These are phyloP conservation scores for Prolemur simus DNA, from an alignment of 2,113 vertebrate species.

Conservation along the genomic window DNA sequence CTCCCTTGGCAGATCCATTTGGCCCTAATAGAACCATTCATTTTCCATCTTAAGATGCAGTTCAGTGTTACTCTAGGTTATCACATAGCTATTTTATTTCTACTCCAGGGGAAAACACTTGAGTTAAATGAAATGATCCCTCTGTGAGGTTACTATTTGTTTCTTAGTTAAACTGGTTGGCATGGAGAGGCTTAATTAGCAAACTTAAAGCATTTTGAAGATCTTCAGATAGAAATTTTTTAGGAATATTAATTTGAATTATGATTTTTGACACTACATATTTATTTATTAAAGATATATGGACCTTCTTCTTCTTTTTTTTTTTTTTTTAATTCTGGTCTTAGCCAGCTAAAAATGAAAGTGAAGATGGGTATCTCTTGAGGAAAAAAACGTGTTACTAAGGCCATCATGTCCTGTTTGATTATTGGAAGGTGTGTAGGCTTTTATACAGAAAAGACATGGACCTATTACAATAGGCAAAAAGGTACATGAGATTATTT, in stretches of 20 bases:
- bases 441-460: background rate
- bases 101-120: background rate
- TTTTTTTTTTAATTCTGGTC: background rate
- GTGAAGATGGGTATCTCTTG: background rate
- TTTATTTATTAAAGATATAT: slow-evolving; percentile 9
- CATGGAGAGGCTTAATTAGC: slow-evolving; percentile 16
- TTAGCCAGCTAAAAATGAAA: background rate
- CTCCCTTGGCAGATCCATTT: slow-evolving; percentile 58
- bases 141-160: slow-evolving; percentile 15
- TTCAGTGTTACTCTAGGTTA: slow-evolving; percentile 35
- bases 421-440: background rate
- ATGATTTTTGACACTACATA: background rate
- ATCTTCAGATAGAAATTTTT: background rate
- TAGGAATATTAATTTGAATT: slow-evolving; percentile 3
- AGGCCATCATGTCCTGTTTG: background rate
- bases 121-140: background rate
- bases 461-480: background rate
- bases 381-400: background rate
- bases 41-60: slow-evolving; percentile 51
- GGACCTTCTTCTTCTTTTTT: accelerated
- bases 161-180: slow-evolving; percentile 29
- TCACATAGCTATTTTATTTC: slow-evolving; percentile 52
- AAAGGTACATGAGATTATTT: background rate
- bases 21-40: slow-evolving; percentile 52
- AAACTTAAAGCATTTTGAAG: slow-evolving; percentile 9